Percentiles rank a stretch among this genome's conserved stretches.
phyloP scores from a whole-genome alignment of 1,140 invertebrate genomes.

The Physella acuta region DNA sequence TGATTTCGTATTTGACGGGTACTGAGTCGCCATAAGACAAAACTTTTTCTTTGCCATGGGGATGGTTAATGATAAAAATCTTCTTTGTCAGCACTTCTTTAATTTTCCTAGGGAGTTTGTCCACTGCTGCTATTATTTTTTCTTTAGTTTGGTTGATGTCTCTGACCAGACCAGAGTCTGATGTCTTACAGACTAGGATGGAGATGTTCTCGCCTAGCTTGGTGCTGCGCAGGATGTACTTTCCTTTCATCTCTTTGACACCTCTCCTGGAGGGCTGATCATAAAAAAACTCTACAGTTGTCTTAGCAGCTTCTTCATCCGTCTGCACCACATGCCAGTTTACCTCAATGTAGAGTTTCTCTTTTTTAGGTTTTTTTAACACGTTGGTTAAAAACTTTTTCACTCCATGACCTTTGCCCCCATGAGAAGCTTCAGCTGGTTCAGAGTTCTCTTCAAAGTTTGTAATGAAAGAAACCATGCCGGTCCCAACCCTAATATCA shows the following conservation, averaged over 20 bases:
- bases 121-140: not conserved
- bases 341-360: conserved; percentile 1
- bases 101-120: not conserved
- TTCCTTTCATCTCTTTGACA: not conserved
- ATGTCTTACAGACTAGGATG: not conserved
- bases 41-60: conserved; percentile 1
- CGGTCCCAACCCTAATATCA: not conserved
- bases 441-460: too few species aligned
- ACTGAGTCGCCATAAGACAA: conserved; percentile 15
- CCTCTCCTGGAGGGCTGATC: not conserved
- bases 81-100: conserved; percentile 6
- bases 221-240: not conserved
- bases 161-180: not conserved
- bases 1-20: conserved; percentile 1
- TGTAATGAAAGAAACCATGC: not conserved
- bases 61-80: conserved; percentile 3
- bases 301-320: not conserved
- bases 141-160: not conserved
- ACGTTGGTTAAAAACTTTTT: too few species aligned
- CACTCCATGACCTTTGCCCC: too few species aligned
- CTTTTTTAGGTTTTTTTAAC: too few species aligned
- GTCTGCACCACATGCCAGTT: not conserved
- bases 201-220: not conserved
- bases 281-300: conserved; percentile 6
- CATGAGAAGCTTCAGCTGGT: too few species aligned